These are phyloP conservation scores for Drosophila anomalata DNA, from an alignment of 2,888 invertebrate genomes.

Conservation along the genomic window DNA sequence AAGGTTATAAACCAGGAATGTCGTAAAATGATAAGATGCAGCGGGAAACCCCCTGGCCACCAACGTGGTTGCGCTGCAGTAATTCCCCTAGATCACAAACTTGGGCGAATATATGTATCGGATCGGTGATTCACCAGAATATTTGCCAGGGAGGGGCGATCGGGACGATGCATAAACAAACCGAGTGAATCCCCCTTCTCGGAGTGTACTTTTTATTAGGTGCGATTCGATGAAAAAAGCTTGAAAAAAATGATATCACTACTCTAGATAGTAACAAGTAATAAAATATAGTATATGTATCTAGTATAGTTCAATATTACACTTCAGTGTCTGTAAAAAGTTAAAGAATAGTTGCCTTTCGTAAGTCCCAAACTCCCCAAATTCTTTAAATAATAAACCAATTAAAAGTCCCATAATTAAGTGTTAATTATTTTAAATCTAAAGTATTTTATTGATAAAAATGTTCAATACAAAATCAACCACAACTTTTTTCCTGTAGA, in stretches of 20 bases:
- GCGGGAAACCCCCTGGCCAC: constrained; percentile 17
- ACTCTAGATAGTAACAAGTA: background rate
- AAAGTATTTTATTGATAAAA: constrained; percentile 27
- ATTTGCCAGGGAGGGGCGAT: background rate
- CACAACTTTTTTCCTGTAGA: background rate
- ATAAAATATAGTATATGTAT: no score
- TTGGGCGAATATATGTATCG: constrained; percentile 1
- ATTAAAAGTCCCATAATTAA: background rate
- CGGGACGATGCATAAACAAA: background rate
- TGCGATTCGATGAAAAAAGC: constrained; percentile 3
- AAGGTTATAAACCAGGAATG: constrained; percentile 36
- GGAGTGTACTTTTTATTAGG: constrained; percentile 9
- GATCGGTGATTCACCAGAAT: constrained; percentile 30
- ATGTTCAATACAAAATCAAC: constrained; percentile 30
- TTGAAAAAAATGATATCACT: constrained; percentile 10
- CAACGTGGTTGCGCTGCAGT: constrained; percentile 29
- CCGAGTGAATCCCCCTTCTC: constrained; percentile 30
- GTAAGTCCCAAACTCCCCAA: background rate
- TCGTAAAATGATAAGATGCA: constrained; percentile 32
- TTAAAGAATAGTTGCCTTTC: background rate
- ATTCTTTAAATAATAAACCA: background rate
- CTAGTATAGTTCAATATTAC: background rate
- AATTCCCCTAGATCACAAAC: constrained; percentile 28
- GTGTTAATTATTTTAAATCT: background rate
- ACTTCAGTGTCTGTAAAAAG: no score